Conservation (phyloP, 2,888 invertebrate genomes). For the Lepas anatifera region DNA sequence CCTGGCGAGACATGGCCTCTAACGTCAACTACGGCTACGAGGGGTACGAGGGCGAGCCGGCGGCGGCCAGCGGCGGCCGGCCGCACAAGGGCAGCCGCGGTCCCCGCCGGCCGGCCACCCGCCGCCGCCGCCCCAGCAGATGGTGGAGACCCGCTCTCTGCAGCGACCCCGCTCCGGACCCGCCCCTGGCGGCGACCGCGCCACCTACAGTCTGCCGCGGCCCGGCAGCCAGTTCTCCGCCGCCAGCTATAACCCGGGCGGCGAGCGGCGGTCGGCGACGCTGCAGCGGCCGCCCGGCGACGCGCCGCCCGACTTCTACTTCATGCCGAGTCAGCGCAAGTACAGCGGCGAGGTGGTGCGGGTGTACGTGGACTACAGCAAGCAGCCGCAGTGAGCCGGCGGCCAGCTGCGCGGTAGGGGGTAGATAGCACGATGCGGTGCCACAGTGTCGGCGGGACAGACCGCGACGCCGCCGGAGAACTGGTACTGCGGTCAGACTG, state of each 20-base stretch:
- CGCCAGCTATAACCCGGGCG: conserved; percentile 41
- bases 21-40: conserved; percentile 86
- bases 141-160: conserved; percentile 35
- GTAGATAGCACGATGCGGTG: too few species aligned
- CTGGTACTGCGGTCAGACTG: too few species aligned
- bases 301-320: conserved; percentile 76
- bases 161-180: conserved; percentile 42
- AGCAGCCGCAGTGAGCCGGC: conserved; percentile 28
- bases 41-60: conserved; percentile 45
- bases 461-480: too few species aligned
- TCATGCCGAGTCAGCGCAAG: conserved; percentile 87
- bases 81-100: not conserved
- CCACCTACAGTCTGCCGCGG: conserved; percentile 63
- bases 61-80: conserved; percentile 7
- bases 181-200: conserved; percentile 35
- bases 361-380: conserved; percentile 70
- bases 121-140: conserved; percentile 19
- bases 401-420: too few species aligned
- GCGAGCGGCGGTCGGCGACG: conserved; percentile 33
- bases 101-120: conserved; percentile 15
- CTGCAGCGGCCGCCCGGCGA: conserved; percentile 27
- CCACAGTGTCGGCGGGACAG: too few species aligned
- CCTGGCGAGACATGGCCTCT: conserved; percentile 78
- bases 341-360: conserved; percentile 82
- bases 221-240: conserved; percentile 3